Evolutionary conservation across 2,113 vertebrate genomes (phyloP), one percentile per base, ranked within the genome.

Genomic region (Orycteropus afer): DNA sequence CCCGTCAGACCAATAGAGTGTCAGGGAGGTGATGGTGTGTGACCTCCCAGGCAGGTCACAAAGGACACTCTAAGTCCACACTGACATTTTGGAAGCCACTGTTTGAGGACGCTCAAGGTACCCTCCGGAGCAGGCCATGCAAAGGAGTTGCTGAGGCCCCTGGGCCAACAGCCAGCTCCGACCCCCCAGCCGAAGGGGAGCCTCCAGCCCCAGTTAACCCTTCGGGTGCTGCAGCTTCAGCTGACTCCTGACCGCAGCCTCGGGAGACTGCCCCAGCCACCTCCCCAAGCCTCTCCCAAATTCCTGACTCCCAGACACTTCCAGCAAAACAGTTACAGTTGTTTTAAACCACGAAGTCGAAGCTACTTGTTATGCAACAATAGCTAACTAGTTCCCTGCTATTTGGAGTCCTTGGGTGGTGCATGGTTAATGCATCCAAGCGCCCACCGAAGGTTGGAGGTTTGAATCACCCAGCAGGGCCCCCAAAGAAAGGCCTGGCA

Each of bases 291-390:
- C 25, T 8, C 47, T 45, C 67, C 69, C 29, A 8, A 1, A 7
- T 37, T 15, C 34, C 3, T 2, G 9, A 42, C 7, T 22, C 2
- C 11, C 4, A 34, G 61, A 29, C 20, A 14, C 15, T 37, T 49
- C 37, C 42, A 0, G 7, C 0, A 1, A 15, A 9, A 37, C 23
- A 0, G 3, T 69, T 12, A 10, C 1, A 3, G 3, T 7, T 4
- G 40, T 32, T 12, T 17, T 15, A 1, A 4, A n/a, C 65, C 13
- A 1, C 2, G 7, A 9, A 2, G 13, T 20, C 6, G 61, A 40
- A 49, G 32, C 65, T 7, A n/a, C n/a, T n/a, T n/a, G 74, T 61
- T 11, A 0, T 0, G 4, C 0, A 6, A 45, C 0, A 0, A 71
- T 18, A 2, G 47, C 6, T 25, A 13, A 18, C 25, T 27, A 25